Conservation (phyloP, 1,140 invertebrate species). For the Rhagoletis zephyria region DNA sequence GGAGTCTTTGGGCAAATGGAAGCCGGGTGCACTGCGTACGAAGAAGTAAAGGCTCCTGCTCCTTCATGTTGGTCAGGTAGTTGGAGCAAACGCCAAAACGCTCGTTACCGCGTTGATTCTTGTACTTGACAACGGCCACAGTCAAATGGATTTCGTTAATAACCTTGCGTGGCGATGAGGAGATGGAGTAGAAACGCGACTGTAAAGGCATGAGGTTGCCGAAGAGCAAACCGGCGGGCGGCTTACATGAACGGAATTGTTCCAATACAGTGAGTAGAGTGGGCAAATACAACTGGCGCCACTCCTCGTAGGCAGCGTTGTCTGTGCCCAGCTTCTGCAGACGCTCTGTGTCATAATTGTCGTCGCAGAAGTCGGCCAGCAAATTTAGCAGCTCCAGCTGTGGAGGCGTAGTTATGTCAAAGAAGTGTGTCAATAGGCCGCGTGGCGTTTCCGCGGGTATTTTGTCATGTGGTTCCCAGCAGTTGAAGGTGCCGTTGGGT, state of each 20-base stretch:
- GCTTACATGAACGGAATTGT: constrained; percentile 88
- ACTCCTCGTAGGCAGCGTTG: constrained; percentile 91
- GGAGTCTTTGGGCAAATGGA: constrained; percentile 89
- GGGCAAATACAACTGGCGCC: constrained; percentile 90
- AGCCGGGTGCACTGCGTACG: constrained; percentile 90
- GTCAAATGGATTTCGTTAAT: constrained; percentile 89
- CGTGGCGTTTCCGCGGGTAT: constrained; percentile 85
- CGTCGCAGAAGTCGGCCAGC: constrained; percentile 85
- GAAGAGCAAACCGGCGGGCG: constrained; percentile 86
- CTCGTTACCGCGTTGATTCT: constrained; percentile 86
- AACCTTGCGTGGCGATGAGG: constrained; percentile 86
- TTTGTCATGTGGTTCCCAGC: constrained; percentile 89
- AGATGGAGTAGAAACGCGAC: constrained; percentile 95
- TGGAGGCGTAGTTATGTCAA: constrained; percentile 94
- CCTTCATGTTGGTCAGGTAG: constrained; percentile 84
- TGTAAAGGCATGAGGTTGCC: constrained; percentile 89
- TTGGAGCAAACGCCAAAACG: constrained; percentile 96
- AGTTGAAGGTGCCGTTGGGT: constrained; percentile 87
- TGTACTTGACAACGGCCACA: constrained; percentile 92
- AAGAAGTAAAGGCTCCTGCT: constrained; percentile 86
- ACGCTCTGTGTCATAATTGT: constrained; percentile 82
- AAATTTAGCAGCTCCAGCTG: constrained; percentile 88
- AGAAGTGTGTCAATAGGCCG: constrained; percentile 85
- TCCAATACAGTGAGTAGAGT: constrained; percentile 90
- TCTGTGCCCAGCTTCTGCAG: constrained; percentile 86